Evolutionary conservation across 2,113 vertebrate genomes (phyloP).

Genomic region (Meles meles): DNA sequence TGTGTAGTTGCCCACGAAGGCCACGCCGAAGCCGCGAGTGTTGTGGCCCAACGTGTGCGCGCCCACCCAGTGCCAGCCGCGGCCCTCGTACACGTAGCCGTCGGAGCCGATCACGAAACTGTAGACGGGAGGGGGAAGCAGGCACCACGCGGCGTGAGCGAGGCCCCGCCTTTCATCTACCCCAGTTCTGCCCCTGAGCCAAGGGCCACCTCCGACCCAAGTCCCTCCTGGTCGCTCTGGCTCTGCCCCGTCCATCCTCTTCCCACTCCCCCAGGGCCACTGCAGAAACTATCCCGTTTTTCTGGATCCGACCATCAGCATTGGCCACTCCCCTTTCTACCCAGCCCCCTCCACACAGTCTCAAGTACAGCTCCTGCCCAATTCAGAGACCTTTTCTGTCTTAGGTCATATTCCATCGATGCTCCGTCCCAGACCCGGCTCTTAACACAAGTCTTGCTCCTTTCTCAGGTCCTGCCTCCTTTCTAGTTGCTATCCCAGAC

Average conservation of each 20-base stretch:
- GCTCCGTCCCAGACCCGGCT: not conserved
- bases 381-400: not conserved
- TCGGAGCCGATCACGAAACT: conserved; percentile 93
- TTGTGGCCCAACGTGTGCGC: conserved; percentile 92
- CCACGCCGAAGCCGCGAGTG: conserved; percentile 85
- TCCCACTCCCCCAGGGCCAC: not conserved
- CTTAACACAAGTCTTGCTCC: not conserved
- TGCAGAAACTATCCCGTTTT: not conserved
- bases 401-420: not conserved
- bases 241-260: not conserved
- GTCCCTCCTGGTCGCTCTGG: not conserved
- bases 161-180: not conserved
- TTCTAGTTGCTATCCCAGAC: not conserved
- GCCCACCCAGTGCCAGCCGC: conserved; percentile 89
- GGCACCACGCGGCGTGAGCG: not conserved
- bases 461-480: not conserved
- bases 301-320: not conserved
- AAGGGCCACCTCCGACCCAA: not conserved
- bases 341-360: not conserved
- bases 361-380: not conserved
- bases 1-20: conserved; percentile 89
- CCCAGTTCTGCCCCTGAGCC: not conserved
- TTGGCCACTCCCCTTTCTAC: not conserved
- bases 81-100: conserved; percentile 90
- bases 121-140: not conserved